phyloP scores from a whole-genome alignment of 2,888 invertebrate species.

The Drosophila kokeensis region DNA sequence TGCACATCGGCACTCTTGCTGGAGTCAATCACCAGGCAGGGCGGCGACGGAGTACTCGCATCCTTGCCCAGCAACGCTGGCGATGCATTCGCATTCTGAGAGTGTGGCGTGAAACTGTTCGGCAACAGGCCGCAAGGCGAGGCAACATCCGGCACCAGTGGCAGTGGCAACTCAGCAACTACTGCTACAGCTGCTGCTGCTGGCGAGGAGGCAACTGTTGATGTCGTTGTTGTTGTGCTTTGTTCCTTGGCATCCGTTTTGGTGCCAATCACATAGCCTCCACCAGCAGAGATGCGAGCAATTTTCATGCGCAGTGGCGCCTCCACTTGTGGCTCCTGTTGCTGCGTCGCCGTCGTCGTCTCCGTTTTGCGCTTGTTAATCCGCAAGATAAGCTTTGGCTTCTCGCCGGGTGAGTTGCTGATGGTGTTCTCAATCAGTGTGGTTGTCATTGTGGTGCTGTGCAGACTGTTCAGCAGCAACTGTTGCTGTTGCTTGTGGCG shows the following conservation, averaged over 20 bases:
- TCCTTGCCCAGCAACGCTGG: slow-evolving; percentile 73
- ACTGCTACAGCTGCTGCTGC: slow-evolving; percentile 32
- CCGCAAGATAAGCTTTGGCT: slow-evolving; percentile 92
- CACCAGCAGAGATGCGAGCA: slow-evolving; percentile 92
- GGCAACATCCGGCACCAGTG: slow-evolving; percentile 37
- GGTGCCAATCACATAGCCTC: slow-evolving; percentile 85
- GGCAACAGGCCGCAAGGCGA: slow-evolving; percentile 48
- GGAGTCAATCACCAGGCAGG: slow-evolving; percentile 78
- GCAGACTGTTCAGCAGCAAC: slow-evolving; percentile 78
- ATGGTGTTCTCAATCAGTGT: slow-evolving; percentile 86
- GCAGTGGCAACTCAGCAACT: slow-evolving; percentile 27
- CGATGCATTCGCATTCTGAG: slow-evolving; percentile 70
- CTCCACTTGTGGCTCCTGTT: slow-evolving; percentile 33
- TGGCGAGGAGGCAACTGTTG: slow-evolving; percentile 25
- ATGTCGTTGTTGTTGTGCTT: not conserved
- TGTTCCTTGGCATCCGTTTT: slow-evolving; percentile 57
- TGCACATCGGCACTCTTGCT: slow-evolving; percentile 79
- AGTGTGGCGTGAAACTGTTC: slow-evolving; percentile 69
- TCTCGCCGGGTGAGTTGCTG: slow-evolving; percentile 85
- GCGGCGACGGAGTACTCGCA: slow-evolving; percentile 78
- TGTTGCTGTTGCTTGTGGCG: slow-evolving; percentile 84
- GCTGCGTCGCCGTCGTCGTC: slow-evolving; percentile 47
- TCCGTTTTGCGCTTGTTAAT: slow-evolving; percentile 86
- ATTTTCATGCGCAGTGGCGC: slow-evolving; percentile 94
- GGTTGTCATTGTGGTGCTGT: slow-evolving; percentile 76